These are phyloP conservation scores for Phacellophora camtschatica DNA, from an alignment of 30 jellyfish, hydroid and myxozoan species.

Conservation along the genomic window DNA sequence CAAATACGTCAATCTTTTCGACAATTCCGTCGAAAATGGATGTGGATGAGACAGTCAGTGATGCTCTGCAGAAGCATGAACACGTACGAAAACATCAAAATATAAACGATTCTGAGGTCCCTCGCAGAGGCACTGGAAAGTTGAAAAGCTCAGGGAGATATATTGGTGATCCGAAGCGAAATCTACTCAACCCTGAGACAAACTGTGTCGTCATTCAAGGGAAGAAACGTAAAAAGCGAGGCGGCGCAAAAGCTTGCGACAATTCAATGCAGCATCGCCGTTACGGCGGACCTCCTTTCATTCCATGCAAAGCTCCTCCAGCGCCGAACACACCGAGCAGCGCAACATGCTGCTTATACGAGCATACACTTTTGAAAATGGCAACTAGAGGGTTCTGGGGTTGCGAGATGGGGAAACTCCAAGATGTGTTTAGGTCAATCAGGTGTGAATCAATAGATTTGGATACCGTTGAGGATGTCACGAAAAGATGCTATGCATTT, in stretches of 20 bases:
- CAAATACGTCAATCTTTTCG: background rate
- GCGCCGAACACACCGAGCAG: slow-evolving; percentile 80
- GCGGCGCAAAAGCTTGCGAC: background rate
- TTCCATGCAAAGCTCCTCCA: slow-evolving; percentile 89
- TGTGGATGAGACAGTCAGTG: background rate
- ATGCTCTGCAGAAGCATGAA: background rate
- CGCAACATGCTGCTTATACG: slow-evolving; percentile 82
- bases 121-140: background rate
- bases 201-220: slow-evolving; percentile 57
- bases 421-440: slow-evolving; percentile 90
- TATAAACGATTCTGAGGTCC: background rate
- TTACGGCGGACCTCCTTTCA: slow-evolving; percentile 95
- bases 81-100: background rate
- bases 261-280: slow-evolving; percentile 29
- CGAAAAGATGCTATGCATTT: slow-evolving; percentile 82
- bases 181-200: slow-evolving; percentile 34
- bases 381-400: slow-evolving; percentile 99
- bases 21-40: background rate
- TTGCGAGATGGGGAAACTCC: slow-evolving; percentile 87
- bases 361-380: slow-evolving; percentile 89
- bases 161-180: slow-evolving; percentile 35
- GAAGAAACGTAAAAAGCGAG: slow-evolving; percentile 6
- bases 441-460: slow-evolving; percentile 83
- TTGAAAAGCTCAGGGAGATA: background rate
- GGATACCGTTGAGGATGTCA: slow-evolving; percentile 85